phyloP scores from a whole-genome alignment of 1,140 invertebrate species.

The Drosophila ogumai region DNA sequence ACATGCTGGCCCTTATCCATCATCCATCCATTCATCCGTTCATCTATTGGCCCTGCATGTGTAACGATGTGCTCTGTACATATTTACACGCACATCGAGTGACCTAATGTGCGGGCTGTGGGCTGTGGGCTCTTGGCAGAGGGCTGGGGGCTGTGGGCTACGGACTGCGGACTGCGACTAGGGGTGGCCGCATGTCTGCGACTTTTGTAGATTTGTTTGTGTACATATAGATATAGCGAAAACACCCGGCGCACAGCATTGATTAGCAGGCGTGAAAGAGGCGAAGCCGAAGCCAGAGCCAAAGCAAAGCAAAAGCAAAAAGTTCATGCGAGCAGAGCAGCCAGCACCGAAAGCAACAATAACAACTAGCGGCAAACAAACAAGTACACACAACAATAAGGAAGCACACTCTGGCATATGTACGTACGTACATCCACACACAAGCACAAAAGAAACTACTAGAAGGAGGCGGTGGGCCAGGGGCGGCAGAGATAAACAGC shows the following conservation, averaged over 20 bases:
- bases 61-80: constrained; percentile 68
- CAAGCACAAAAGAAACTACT: constrained; percentile 53
- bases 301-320: constrained; percentile 77
- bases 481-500: constrained; percentile 73
- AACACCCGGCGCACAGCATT: constrained; percentile 80
- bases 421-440: constrained; percentile 46
- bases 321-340: constrained; percentile 72
- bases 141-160: too few species aligned
- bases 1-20: constrained; percentile 7
- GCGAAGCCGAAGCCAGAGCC: constrained; percentile 63
- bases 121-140: neutral
- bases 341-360: constrained; percentile 44
- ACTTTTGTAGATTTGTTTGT: constrained; percentile 84
- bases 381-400: constrained; percentile 83
- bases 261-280: constrained; percentile 74
- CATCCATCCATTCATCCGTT: constrained; percentile 16
- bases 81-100: constrained; percentile 74
- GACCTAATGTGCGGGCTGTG: constrained; percentile 53
- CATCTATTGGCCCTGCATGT: constrained; percentile 41
- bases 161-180: neutral
- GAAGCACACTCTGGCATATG: constrained; percentile 67
- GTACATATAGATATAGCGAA: constrained; percentile 83
- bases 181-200: constrained; percentile 55
- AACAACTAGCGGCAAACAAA: constrained; percentile 66
- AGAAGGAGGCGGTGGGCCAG: constrained; percentile 21